These are phyloP conservation scores for Erythrolamprus reginae DNA, from an alignment of 2,113 vertebrate species.

Conservation along the genomic window DNA sequence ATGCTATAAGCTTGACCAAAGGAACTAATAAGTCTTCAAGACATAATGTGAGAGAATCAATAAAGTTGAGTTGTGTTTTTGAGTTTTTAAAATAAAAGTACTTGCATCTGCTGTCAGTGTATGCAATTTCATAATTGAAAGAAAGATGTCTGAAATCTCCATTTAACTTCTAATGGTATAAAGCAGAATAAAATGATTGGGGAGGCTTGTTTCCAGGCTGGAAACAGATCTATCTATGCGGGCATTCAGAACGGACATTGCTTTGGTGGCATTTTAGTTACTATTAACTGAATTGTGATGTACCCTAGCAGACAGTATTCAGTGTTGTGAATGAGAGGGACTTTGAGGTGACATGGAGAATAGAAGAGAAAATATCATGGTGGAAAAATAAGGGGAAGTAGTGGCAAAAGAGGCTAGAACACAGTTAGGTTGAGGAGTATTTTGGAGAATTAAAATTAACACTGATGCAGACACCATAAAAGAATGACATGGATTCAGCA, in stretches of 20 bases:
- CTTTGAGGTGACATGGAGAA: background rate
- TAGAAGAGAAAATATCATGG: background rate
- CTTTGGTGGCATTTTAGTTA: background rate
- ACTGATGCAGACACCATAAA: background rate
- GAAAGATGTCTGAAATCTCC: background rate
- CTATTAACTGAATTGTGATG: background rate
- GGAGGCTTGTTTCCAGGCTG: background rate
- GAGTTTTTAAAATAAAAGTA: background rate
- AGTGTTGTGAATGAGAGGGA: background rate
- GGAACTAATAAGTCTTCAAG: background rate
- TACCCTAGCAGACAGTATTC: background rate
- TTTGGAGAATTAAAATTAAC: background rate
- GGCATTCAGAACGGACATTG: background rate
- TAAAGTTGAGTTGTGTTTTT: background rate
- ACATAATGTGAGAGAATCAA: background rate
- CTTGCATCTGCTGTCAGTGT: background rate
- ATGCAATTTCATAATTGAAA: background rate
- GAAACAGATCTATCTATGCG: background rate
- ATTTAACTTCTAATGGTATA: background rate
- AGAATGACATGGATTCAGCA: background rate
- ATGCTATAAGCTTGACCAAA: conserved; percentile 15
- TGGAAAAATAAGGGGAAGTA: background rate
- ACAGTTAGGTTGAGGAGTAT: background rate
- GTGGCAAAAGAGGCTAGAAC: background rate
- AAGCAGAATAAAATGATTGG: background rate